Evolutionary conservation across 2,113 vertebrate species (phyloP).

Genomic region (Heterotilapia buettikoferi): DNA sequence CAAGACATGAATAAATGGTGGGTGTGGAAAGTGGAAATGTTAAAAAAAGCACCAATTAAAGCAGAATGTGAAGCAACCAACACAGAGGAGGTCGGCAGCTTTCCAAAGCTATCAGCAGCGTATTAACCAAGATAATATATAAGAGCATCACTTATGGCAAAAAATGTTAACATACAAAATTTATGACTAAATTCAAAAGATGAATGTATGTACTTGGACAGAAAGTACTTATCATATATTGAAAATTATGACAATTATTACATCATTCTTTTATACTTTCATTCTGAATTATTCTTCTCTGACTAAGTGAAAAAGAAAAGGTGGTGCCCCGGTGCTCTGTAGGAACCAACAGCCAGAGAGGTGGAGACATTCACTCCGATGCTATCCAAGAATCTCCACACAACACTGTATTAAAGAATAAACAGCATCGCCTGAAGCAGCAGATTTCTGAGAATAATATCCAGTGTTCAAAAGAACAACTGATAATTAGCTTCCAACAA

Average conservation of each 20-base stretch:
- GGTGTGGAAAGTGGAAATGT: neutral
- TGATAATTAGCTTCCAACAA: neutral
- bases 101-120: neutral
- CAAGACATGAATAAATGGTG: neutral
- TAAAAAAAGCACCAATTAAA: neutral
- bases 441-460: neutral
- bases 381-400: neutral
- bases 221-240: neutral
- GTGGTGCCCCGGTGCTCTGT: neutral
- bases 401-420: neutral
- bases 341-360: neutral
- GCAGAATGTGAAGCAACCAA: neutral
- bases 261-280: neutral
- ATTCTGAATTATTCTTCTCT: neutral
- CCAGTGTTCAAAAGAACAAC: neutral
- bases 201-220: accelerated
- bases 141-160: neutral
- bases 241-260: neutral
- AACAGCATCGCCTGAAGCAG: neutral
- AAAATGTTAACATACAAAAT: neutral
- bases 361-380: neutral
- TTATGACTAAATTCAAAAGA: neutral
- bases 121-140: neutral
- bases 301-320: neutral
- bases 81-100: neutral